A percentile compares a stretch with the other conserved stretches of the same genome.
These are phyloP conservation scores for Callyntrura guangdongensis DNA, from an alignment of 2,888 invertebrate genomes.

Conservation along the genomic window DNA sequence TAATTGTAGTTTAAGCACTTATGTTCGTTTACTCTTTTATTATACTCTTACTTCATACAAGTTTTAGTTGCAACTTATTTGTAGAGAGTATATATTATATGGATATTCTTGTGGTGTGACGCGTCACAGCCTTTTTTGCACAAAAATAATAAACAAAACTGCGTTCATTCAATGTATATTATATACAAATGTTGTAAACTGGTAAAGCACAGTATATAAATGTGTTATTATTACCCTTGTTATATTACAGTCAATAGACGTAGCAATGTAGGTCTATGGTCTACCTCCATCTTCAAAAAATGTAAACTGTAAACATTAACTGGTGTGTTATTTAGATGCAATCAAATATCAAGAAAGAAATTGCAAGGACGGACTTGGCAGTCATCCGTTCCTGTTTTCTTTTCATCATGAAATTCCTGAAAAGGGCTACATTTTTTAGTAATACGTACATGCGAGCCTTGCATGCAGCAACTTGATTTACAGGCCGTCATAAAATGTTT, in stretches of 20 bases:
- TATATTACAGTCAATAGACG: too few species aligned
- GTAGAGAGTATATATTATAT: not conserved
- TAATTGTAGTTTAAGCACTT: slow-evolving; percentile 68
- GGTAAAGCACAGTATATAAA: not conserved
- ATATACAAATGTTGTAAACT: not conserved
- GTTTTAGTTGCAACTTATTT: slow-evolving; percentile 24
- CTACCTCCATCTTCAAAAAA: not conserved
- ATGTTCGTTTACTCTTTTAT: slow-evolving; percentile 32
- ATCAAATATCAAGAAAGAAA: slow-evolving; percentile 26
- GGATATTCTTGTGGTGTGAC: slow-evolving; percentile 2
- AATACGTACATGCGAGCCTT: not conserved
- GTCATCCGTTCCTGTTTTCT: slow-evolving; percentile 6
- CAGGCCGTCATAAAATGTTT: slow-evolving; percentile 61
- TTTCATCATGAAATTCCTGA: slow-evolving; percentile 32
- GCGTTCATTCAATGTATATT: not conserved
- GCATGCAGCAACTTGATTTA: slow-evolving; percentile 64
- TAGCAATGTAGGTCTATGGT: too few species aligned
- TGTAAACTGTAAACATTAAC: too few species aligned
- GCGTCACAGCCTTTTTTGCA: slow-evolving; percentile 41
- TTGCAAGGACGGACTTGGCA: slow-evolving; percentile 28
- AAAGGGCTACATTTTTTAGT: slow-evolving; percentile 39
- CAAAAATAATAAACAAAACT: slow-evolving; percentile 47
- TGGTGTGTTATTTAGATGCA: not conserved
- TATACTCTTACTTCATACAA: slow-evolving; percentile 9
- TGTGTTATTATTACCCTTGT: not conserved